These are phyloP conservation scores for Sebastes taczanowskii DNA, from an alignment of 2,797 vertebrate genomes.

Conservation along the genomic window DNA sequence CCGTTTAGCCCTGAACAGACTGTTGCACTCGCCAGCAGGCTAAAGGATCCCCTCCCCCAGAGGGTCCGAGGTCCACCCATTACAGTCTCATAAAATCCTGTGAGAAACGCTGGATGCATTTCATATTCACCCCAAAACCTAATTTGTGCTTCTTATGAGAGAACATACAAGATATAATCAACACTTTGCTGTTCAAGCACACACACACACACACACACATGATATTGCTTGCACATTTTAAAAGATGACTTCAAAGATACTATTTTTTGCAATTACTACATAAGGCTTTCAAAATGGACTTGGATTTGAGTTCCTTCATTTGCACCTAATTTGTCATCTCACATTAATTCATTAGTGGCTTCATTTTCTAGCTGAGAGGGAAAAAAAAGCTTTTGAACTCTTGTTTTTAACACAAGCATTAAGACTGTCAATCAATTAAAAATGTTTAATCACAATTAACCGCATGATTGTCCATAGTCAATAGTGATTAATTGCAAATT, in stretches of 20 bases:
- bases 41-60: slow-evolving; percentile 17
- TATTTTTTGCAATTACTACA: not conserved
- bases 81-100: not conserved
- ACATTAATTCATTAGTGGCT: not conserved
- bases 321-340: not conserved
- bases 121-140: slow-evolving; percentile 33
- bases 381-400: not conserved
- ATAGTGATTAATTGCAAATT: no score
- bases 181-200: not conserved
- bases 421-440: no score
- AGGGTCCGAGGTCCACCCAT: not conserved
- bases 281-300: not conserved
- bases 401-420: not conserved
- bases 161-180: not conserved
- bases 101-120: not conserved
- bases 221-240: not conserved
- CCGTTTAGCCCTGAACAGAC: slow-evolving; percentile 42
- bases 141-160: slow-evolving; percentile 19
- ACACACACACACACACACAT: not conserved
- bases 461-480: no score
- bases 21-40: slow-evolving; percentile 29
- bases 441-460: no score
- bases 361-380: not conserved
- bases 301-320: not conserved
- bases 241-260: not conserved